Conservation (phyloP, 2,113 vertebrate genomes). For the Xyliphius kryptos region DNA sequence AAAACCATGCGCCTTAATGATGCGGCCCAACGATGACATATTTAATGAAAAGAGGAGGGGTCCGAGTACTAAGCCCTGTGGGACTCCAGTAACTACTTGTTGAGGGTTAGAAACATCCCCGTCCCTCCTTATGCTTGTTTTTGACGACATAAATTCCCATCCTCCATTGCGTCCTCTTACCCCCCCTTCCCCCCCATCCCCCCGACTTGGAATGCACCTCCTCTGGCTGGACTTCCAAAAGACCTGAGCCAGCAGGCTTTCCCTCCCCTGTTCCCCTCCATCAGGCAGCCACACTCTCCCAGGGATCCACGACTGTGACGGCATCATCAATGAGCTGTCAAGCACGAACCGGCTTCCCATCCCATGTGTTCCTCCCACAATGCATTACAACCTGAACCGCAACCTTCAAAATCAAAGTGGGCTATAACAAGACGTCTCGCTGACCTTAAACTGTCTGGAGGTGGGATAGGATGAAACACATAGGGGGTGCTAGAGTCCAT, state of each 20-base stretch:
- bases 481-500: too few relatives aligned
- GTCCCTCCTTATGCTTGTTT: too few relatives aligned
- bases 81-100: too few relatives aligned
- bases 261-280: constrained; percentile 18
- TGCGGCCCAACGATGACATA: too few relatives aligned
- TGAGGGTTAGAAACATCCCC: too few relatives aligned
- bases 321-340: constrained; percentile 29
- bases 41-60: too few relatives aligned
- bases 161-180: not conserved
- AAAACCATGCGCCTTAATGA: too few relatives aligned
- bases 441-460: too few relatives aligned
- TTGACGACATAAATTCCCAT: too few relatives aligned
- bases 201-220: constrained; percentile 1
- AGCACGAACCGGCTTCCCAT: constrained; percentile 12
- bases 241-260: constrained; percentile 38
- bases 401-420: constrained; percentile 17
- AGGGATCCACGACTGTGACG: constrained; percentile 26
- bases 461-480: too few relatives aligned
- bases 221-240: constrained; percentile 28
- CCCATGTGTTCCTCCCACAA: constrained; percentile 2
- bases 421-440: too few relatives aligned
- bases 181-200: not conserved
- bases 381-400: not conserved
- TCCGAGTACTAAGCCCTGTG: too few relatives aligned
- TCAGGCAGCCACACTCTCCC: constrained; percentile 29